phyloP scores from a whole-genome alignment of 2,888 invertebrate species.

The Athetis lepigone region DNA sequence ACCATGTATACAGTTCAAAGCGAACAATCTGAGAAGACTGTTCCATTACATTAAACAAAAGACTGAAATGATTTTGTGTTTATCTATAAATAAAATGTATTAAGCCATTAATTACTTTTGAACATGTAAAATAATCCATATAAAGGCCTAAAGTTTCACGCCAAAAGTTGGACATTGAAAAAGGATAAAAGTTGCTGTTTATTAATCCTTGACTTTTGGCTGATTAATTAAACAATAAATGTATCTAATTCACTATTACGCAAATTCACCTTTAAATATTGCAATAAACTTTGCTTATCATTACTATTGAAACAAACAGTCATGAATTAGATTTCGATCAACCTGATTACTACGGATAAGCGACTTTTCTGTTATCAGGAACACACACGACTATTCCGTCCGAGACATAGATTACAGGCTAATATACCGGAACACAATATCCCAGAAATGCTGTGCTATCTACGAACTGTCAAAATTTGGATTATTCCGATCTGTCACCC shows the following conservation, averaged over 20 bases:
- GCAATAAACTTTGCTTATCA: too few species aligned
- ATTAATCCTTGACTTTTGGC: too few species aligned
- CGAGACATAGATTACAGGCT: constrained; percentile 49
- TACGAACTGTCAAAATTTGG: constrained; percentile 5
- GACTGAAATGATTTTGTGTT: too few species aligned
- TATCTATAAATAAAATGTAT: too few species aligned
- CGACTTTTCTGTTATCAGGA: constrained; percentile 36
- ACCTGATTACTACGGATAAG: neutral
- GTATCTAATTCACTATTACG: too few species aligned
- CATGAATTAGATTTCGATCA: neutral
- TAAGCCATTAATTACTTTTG: neutral
- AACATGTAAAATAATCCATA: too few species aligned
- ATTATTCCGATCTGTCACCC: too few species aligned
- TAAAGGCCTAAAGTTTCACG: too few species aligned
- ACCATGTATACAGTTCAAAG: neutral
- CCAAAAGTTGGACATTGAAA: too few species aligned
- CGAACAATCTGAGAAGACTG: neutral
- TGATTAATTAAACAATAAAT: neutral
- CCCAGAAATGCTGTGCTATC: neutral
- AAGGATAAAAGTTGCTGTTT: too few species aligned
- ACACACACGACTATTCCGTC: constrained; percentile 20
- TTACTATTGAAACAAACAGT: neutral
- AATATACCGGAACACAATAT: constrained; percentile 7
- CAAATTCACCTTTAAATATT: too few species aligned
- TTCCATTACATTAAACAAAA: neutral